phyloP scores from a whole-genome alignment of 1,140 invertebrate genomes.

The Drosophila simulans region DNA sequence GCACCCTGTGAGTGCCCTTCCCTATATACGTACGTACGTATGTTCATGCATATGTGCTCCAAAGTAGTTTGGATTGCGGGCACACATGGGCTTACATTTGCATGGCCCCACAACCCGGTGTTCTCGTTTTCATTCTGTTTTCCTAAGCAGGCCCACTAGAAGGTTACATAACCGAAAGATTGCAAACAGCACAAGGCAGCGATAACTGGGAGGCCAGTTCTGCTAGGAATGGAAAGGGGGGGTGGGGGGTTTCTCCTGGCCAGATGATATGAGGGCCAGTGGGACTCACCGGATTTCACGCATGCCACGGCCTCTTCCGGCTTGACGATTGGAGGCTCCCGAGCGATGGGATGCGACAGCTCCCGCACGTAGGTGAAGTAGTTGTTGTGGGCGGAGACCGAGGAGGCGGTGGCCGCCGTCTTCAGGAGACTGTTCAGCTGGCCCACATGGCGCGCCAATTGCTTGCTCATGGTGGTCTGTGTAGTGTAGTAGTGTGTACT shows the following conservation, averaged over 20 bases:
- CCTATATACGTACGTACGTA: neutral
- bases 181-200: conserved; percentile 2
- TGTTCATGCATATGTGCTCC: neutral
- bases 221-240: too few relatives aligned
- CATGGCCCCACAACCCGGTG: conserved; percentile 27
- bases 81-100: conserved; percentile 46
- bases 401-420: conserved; percentile 26
- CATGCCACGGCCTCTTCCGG: conserved; percentile 85
- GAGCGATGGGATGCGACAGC: conserved; percentile 86
- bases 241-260: too few relatives aligned
- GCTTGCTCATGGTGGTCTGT: conserved; percentile 58
- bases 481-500: neutral
- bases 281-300: conserved; percentile 86
- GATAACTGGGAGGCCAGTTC: neutral
- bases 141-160: conserved; percentile 40
- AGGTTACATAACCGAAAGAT: conserved; percentile 65
- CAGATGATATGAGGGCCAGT: neutral
- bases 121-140: conserved; percentile 44
- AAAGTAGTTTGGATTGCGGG: conserved; percentile 42
- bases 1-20: conserved; percentile 45
- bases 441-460: conserved; percentile 47
- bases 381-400: conserved; percentile 66
- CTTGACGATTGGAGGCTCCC: conserved; percentile 85
- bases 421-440: conserved; percentile 52
- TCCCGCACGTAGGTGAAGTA: conserved; percentile 86